A percentile compares a stretch with the other conserved stretches of the same genome.
These are phyloP conservation scores for Hydrolagus affinis DNA, from an alignment of 2,113 vertebrate species.

Conservation along the genomic window DNA sequence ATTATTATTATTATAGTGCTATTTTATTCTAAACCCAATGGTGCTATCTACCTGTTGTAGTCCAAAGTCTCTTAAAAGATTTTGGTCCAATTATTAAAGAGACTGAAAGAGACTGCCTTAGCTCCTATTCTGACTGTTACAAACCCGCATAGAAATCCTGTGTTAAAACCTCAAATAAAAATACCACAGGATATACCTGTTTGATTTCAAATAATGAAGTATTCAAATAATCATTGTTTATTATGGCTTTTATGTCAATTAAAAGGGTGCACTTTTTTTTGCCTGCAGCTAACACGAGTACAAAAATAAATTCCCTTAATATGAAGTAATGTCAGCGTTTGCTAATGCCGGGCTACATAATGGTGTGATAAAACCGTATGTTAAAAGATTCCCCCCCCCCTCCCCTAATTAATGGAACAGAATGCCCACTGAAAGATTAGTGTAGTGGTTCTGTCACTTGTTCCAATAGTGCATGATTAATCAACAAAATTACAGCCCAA, in stretches of 20 bases:
- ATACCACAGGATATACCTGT: not conserved
- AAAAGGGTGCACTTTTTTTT: not conserved
- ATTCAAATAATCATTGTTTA: not conserved
- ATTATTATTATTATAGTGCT: not conserved
- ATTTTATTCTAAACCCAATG: not conserved
- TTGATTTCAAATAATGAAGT: not conserved
- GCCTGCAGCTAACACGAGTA: not conserved
- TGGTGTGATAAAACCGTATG: not conserved
- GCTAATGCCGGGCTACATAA: not conserved
- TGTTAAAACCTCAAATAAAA: too few species aligned
- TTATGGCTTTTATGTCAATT: not conserved
- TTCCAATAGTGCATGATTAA: not conserved
- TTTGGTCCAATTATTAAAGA: too few species aligned
- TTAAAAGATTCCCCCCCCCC: not conserved
- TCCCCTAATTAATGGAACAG: not conserved
- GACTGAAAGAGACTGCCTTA: too few species aligned
- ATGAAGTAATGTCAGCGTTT: not conserved
- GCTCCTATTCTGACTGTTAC: not conserved
- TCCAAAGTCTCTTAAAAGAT: not conserved
- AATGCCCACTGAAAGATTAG: not conserved
- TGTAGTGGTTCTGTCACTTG: not conserved
- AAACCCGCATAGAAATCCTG: not conserved
- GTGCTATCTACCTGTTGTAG: not conserved
- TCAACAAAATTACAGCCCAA: not conserved
- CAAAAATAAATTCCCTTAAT: constrained; percentile 7